Evolutionary conservation across 2,113 vertebrate species (phyloP).

Genomic region (Polyodon spathula): DNA sequence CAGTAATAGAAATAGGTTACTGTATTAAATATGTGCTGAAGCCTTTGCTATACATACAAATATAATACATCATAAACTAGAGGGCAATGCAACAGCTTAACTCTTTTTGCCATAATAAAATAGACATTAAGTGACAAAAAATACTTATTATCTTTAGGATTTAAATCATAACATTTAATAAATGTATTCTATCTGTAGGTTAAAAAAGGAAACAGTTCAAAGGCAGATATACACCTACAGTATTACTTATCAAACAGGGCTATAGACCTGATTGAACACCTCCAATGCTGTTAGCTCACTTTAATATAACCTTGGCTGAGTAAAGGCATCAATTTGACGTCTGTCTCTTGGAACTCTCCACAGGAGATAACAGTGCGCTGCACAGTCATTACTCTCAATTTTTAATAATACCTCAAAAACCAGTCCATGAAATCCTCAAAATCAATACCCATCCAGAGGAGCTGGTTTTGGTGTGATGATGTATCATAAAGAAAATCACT

Average conservation of each 20-base stretch:
- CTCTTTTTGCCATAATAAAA: too few species aligned
- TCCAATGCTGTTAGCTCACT: background rate
- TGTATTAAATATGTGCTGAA: too few species aligned
- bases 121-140: too few species aligned
- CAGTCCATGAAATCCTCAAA: background rate
- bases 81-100: too few species aligned
- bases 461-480: slow-evolving; percentile 5
- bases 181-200: too few species aligned
- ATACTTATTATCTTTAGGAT: too few species aligned
- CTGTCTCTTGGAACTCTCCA: background rate
- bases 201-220: background rate
- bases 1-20: too few species aligned
- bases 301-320: slow-evolving; percentile 3
- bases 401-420: slow-evolving; percentile 7
- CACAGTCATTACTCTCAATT: slow-evolving; percentile 5
- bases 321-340: slow-evolving; percentile 1
- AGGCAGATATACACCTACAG: background rate
- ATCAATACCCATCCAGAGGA: slow-evolving; percentile 3
- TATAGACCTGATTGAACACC: background rate
- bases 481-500: slow-evolving; percentile 6
- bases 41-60: too few species aligned
- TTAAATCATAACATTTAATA: too few species aligned
- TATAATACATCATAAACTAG: too few species aligned
- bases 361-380: background rate
- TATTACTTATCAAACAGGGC: background rate